These are phyloP conservation scores for Drosophila navojoa DNA, from an alignment of 1,140 invertebrate species.

Conservation along the genomic window DNA sequence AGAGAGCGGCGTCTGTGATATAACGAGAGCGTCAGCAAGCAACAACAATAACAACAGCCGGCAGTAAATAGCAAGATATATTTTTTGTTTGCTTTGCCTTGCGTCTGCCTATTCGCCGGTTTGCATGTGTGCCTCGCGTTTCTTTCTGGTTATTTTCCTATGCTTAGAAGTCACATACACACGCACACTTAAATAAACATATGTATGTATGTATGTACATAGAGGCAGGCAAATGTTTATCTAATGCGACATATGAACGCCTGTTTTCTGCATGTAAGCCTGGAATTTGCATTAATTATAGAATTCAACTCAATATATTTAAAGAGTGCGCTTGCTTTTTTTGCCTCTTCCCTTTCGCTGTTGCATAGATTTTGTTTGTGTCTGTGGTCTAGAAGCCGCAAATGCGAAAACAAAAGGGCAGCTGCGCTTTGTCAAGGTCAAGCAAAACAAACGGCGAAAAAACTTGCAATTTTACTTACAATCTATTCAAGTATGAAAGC, in stretches of 20 bases:
- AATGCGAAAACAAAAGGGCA: conserved; percentile 1
- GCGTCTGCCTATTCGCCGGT: conserved; percentile 27
- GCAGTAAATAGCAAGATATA: conserved; percentile 13
- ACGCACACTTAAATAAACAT: not conserved
- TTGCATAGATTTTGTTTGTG: not conserved
- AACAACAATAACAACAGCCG: conserved; percentile 46
- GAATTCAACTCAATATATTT: conserved; percentile 2
- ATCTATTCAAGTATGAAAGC: not conserved
- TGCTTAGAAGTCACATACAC: not conserved
- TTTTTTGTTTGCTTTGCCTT: conserved; percentile 5
- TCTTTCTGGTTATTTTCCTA: conserved; percentile 13
- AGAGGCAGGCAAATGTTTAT: conserved; percentile 13
- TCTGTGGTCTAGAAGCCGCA: conserved; percentile 1
- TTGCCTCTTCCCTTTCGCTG: not conserved
- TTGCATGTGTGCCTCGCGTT: conserved; percentile 2
- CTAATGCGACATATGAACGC: not conserved
- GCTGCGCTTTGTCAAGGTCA: conserved; percentile 15
- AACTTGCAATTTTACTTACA: not conserved
- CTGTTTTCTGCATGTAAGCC: conserved; percentile 1
- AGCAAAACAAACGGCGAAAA: not conserved
- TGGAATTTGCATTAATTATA: conserved; percentile 16
- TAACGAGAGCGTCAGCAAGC: conserved; percentile 20
- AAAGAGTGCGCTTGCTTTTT: not conserved
- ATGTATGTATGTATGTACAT: conserved; percentile 10
- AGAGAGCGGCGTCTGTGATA: conserved; percentile 25